Conservation (phyloP, 92 coral and sea anemone species). For the Paragorgia papillata region DNA sequence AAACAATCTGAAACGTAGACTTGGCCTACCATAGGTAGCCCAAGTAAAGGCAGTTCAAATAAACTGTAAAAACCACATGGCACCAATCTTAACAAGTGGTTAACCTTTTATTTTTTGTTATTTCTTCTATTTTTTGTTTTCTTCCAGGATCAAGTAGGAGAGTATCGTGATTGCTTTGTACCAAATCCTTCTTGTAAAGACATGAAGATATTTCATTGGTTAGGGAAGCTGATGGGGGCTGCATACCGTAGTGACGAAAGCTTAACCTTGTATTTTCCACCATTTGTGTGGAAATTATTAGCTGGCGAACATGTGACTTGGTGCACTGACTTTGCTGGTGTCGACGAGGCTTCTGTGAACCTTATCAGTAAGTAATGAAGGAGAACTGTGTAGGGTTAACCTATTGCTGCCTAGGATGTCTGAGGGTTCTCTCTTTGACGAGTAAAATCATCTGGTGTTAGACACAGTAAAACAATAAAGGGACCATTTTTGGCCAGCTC, state of each 20-base stretch:
- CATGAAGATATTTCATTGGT: slow-evolving; percentile 66
- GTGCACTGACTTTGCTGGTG: slow-evolving; percentile 82
- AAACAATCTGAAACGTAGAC: no score
- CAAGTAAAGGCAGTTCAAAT: no score
- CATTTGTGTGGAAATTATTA: slow-evolving; percentile 92
- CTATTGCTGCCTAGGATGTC: no score
- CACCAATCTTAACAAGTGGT: neutral
- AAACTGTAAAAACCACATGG: no score
- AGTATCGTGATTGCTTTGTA: slow-evolving; percentile 79
- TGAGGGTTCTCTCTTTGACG: no score
- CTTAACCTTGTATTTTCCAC: slow-evolving; percentile 83
- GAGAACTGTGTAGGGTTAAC: no score
- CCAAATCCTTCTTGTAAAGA: slow-evolving; percentile 86
- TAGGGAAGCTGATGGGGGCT: slow-evolving; percentile 91
- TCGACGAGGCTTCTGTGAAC: slow-evolving; percentile 81
- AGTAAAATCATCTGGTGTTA: no score
- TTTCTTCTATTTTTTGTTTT: no score
- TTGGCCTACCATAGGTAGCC: no score
- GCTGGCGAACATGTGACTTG: slow-evolving; percentile 98
- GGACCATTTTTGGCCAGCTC: no score
- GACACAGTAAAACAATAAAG: no score
- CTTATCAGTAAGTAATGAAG: slow-evolving; percentile 80
- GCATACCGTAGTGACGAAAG: slow-evolving; percentile 96
- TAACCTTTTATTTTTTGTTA: neutral
- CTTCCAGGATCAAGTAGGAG: slow-evolving; percentile 81